A percentile compares a stretch with the other conserved stretches of the same genome.
These are phyloP conservation scores for Mus pahari DNA, from an alignment of 2,113 vertebrate genomes.

Conservation along the genomic window DNA sequence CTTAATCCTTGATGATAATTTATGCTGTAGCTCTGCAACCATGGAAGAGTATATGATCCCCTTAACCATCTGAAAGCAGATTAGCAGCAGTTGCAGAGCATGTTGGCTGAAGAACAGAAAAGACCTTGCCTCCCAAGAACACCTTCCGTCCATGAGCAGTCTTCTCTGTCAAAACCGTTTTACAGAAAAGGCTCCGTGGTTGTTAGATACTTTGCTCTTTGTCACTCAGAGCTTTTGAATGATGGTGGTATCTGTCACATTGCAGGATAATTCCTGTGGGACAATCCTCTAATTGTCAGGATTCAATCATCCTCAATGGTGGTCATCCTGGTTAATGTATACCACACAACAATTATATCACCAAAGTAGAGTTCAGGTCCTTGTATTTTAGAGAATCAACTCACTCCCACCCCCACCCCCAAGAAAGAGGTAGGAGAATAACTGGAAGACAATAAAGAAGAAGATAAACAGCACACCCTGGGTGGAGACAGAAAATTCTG, in stretches of 20 bases:
- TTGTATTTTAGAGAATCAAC: neutral
- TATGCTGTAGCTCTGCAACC: neutral
- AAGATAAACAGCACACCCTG: neutral
- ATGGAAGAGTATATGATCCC: too few relatives aligned
- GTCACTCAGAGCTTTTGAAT: neutral
- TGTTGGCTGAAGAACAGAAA: fast-evolving
- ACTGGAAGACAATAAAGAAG: fast-evolving
- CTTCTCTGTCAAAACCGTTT: neutral
- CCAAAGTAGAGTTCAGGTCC: neutral
- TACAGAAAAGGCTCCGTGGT: neutral
- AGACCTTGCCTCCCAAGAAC: neutral
- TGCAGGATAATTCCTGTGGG: neutral
- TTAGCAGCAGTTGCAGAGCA: neutral
- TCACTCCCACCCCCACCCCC: too few relatives aligned
- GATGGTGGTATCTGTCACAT: neutral
- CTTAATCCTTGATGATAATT: neutral
- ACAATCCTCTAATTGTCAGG: neutral
- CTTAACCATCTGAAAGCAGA: neutral
- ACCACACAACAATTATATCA: neutral
- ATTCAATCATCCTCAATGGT: neutral
- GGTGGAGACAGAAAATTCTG: neutral
- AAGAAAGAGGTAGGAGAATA: neutral
- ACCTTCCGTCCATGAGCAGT: fast-evolving
- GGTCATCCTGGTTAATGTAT: neutral
- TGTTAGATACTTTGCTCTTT: neutral